Evolutionary conservation across 2,113 vertebrate genomes (phyloP), one percentile per base, ranked within the genome.

Genomic region (Oceanodroma tethys): DNA sequence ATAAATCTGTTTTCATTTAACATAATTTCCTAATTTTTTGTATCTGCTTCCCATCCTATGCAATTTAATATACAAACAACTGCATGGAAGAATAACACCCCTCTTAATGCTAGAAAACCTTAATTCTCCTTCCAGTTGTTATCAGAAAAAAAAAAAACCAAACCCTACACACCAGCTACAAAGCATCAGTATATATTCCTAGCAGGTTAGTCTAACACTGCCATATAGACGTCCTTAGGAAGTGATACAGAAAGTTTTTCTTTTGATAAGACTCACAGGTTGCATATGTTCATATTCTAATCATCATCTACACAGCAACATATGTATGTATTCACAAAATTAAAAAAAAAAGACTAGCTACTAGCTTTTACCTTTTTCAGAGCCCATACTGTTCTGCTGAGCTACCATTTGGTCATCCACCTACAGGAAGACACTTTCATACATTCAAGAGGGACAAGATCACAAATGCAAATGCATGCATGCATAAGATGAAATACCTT

Each of bases 1-100:
- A 84, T 72, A 63, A 78, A 86, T 40, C 19, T 75, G 16, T 45
- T 94, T 68, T 79, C 48, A 81, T 91, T 82, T 66, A 87, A 87
- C 15, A 70, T 38, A 0, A 72, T 68, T 82, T 89, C 66, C 25
- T 79, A 21, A 17, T 17, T 78, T 83, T 58, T 88, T 73, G 0
- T 53, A 86, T 32, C 60, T 93, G 73, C 43, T 79, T 93, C 78
- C 70, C 89, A 80, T 23, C 68, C 40, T 58, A 40, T 19, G 11
- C 26, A 67, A 86, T 58, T 62, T 40, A 65, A 72, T 20, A 81
- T 8, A 67, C 6, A 50, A 78, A 74, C 13, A 60, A 76, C 36
- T 38, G 25, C 70, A 75, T 55, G 14, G 23, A 88, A 68, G 11
- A 85, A 48, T 1, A 68, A 48, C 1, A 8, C 42, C 58, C 7